Base-by-base conservation (phyloP, 2,797 vertebrate species). In the Chanos chanos region DNA sequence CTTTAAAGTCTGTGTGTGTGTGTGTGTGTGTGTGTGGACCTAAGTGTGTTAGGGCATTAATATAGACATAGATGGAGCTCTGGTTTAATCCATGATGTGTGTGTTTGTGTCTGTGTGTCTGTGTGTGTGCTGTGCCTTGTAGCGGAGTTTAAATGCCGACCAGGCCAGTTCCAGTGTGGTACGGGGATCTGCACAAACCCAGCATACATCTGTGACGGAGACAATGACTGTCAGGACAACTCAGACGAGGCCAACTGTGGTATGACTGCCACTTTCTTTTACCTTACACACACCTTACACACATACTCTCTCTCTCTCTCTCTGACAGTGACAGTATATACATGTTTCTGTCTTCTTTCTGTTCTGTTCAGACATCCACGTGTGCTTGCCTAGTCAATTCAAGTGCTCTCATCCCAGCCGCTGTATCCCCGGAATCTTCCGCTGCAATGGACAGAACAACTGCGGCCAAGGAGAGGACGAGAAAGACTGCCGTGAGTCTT, bases 381-480 rank as follows among this genome's bases (percentile, higher is more conserved):
- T 99, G 21, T 99, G 96, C 65, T 77, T 99, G 81, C 96, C 95
- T 63, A 99, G 96, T 61, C 96, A 99, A 87, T 99, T 99, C 81
- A 99, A 99, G 67, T 99, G 96, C 77, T 94, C 93, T 68, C 93
- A 95, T 61, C 95, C 96, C 41, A 97, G 94, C 66, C 95, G 95
- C 78, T 99, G 96, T 71, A 99, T 99, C 61, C 96, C 96, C 0
- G 95, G 94, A 18, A 97, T 99, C 72, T 96, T 98, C 90, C 94
- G 95, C 66, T 98, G 95, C 74, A 99, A 98, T 0, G 96, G 96
- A 1, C 96, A 98, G 74, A 95, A 96, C 83, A 99, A 99, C 89
- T 98, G 96, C 0, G 94, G 94, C 0, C 94, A 98, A 0, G 94
- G 96, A 34, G 96, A 98, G 81, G 96, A 99, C 0, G 96, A 99